phyloP scores from a whole-genome alignment of 2,797 vertebrate genomes.

The Amblyraja radiata region DNA sequence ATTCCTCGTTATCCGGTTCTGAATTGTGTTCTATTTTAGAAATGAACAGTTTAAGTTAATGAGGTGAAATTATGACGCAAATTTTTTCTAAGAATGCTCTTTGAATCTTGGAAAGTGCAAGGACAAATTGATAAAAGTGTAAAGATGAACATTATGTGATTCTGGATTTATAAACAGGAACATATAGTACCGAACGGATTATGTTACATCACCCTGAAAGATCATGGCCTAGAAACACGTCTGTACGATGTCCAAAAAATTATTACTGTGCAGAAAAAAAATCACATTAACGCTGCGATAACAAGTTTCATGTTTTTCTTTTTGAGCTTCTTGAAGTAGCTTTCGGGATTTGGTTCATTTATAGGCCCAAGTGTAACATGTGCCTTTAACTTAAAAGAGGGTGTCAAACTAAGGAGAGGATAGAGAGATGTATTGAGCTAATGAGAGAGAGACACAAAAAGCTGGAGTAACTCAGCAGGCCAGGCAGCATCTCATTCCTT shows the following conservation, averaged over 20 bases:
- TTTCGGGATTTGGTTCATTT: too few species aligned
- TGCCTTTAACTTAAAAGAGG: too few species aligned
- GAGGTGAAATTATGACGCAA: background rate
- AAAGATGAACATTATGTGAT: background rate
- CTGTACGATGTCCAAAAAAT: too few species aligned
- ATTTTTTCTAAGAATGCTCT: background rate
- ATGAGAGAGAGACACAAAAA: background rate
- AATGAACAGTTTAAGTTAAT: background rate
- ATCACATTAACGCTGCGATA: too few species aligned
- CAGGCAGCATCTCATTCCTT: too few species aligned
- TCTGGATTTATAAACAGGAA: background rate
- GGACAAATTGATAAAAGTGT: background rate
- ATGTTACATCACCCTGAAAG: background rate
- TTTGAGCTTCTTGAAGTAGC: too few species aligned
- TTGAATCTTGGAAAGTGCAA: background rate
- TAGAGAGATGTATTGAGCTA: background rate
- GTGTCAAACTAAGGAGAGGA: background rate
- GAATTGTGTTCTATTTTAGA: background rate
- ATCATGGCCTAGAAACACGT: background rate
- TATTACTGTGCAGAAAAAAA: too few species aligned
- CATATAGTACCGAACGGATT: background rate
- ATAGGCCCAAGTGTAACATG: too few species aligned
- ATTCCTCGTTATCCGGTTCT: background rate
- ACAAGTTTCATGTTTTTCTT: too few species aligned
- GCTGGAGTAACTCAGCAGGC: too few species aligned